Conservation (phyloP, 2,888 invertebrate species). For the Eudemis profundana region DNA sequence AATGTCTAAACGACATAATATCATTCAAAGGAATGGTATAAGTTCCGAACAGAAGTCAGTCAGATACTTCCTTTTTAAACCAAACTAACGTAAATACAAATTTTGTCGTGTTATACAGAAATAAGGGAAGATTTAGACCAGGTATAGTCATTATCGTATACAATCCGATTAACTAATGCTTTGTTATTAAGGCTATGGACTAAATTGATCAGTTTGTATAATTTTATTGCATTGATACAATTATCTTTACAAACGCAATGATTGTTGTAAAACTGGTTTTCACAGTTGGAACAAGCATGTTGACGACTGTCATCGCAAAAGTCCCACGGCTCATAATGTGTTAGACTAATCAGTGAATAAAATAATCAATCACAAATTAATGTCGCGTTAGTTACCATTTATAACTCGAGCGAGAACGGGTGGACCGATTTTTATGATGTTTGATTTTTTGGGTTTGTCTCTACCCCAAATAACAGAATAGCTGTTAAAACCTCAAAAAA, state of each 20-base stretch:
- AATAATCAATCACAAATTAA: no score
- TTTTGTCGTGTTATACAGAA: conserved; percentile 31
- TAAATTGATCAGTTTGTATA: neutral
- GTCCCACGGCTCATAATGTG: no score
- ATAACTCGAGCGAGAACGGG: no score
- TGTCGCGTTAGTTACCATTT: no score
- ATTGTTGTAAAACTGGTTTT: neutral
- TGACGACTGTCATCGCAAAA: no score
- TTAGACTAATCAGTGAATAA: no score
- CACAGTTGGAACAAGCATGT: no score
- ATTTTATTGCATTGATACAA: conserved; percentile 10
- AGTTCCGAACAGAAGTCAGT: neutral
- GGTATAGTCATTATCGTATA: conserved; percentile 25
- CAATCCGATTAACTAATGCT: conserved; percentile 11
- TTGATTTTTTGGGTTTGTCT: no score
- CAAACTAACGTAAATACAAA: conserved; percentile 25
- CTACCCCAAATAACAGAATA: no score
- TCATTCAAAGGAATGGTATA: neutral
- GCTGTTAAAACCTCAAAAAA: no score
- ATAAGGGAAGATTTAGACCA: conserved; percentile 24
- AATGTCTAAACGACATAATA: neutral
- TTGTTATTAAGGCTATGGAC: neutral
- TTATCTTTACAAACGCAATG: neutral
- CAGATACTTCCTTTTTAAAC: neutral
- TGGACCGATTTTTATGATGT: no score